Conservation (phyloP, 2,888 invertebrate genomes). For the Abrostola triplasia region DNA sequence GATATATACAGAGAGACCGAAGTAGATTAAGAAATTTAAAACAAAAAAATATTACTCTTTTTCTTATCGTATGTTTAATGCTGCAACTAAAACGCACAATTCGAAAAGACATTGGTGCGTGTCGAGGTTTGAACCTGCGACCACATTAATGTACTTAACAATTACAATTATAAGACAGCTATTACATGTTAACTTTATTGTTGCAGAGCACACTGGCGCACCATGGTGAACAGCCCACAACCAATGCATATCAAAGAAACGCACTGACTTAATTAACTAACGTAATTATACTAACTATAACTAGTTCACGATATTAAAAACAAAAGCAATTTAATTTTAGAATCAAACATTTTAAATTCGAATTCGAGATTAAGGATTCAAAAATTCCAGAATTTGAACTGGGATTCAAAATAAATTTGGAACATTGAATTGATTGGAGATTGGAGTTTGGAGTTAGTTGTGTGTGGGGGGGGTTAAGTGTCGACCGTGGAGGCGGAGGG, state of each 20-base stretch:
- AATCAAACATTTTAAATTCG: neutral
- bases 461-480: conserved; percentile 64
- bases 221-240: conserved; percentile 71
- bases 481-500: conserved; percentile 86
- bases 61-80: too few species aligned
- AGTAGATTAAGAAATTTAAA: too few species aligned
- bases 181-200: conserved; percentile 51
- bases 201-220: conserved; percentile 79
- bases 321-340: conserved; percentile 14
- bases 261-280: conserved; percentile 75
- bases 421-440: too few species aligned
- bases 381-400: neutral
- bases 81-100: too few species aligned
- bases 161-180: too few species aligned
- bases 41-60: too few species aligned
- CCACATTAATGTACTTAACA: too few species aligned
- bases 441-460: conserved; percentile 7
- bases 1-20: too few species aligned
- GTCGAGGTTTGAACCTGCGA: too few species aligned
- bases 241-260: conserved; percentile 84
- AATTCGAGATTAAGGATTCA: neutral
- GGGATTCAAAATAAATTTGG: neutral
- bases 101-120: too few species aligned
- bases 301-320: conserved; percentile 23
- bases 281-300: conserved; percentile 40